Evolutionary conservation across 2,797 vertebrate genomes (phyloP), one percentile per base, ranked within the genome.

Genomic region (Schizopygopsis malacanthus): DNA sequence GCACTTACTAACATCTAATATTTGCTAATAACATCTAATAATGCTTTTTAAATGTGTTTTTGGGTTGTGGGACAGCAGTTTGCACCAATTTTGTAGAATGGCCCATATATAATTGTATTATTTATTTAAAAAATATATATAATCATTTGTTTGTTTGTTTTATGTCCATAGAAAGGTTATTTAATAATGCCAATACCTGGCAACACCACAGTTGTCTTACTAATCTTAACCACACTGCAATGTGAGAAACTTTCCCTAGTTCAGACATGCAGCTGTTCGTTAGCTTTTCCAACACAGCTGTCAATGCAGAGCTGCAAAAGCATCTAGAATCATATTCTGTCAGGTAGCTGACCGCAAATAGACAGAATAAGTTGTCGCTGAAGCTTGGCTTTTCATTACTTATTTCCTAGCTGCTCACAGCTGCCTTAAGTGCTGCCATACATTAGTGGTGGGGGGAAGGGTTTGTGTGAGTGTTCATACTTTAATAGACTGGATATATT

Each of bases 321-420:
- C 47, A 70, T 43, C 75, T 59, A 43, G 39, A 13, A 43, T 70
- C 47, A 79, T 15, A 73, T 52, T 50, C 43, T 81, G 69, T 85
- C 54, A 41, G 41, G 47, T 73, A 63, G 41, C 54, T 63, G 79
- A 73, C 28, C 16, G 10, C 41, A 50, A 75, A 81, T 70, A 45
- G 50, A 16, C n/a, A 45, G 50, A 56, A 84, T 70, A 70, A 84
- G 63, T 79, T 84, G 75, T 84, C 83, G 70, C 73, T 25, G 61
- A 77, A 41, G 28, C 72, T 41, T 52, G 16, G 37, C n/a, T 78
- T 78, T 84, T 78, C 63, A 84, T 78, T 84, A 70, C 71, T 65
- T 65, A 65, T 59, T 52, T 76, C 28, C 28, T 25, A 69, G 73
- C 2, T 28, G 6, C 61, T 61, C 33, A 52, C 67, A 70, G 56